phyloP scores from a whole-genome alignment of 2,113 vertebrate species.

The Syngnathus scovelli region DNA sequence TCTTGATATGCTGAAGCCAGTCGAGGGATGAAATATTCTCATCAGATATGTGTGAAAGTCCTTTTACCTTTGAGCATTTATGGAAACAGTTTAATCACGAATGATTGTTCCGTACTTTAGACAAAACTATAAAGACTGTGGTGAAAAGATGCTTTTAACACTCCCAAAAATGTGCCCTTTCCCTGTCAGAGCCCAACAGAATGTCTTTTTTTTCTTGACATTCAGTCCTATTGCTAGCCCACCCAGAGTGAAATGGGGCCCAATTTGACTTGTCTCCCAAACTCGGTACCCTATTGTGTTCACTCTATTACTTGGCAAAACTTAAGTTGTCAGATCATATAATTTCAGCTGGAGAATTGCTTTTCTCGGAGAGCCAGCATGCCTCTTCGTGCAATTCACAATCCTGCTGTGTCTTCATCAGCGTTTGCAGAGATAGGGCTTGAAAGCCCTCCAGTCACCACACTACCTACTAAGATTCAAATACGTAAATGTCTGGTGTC shows the following conservation, averaged over 20 bases:
- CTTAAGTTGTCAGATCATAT: background rate
- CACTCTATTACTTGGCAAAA: conserved; percentile 1
- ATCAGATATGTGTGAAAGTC: background rate
- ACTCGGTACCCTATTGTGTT: background rate
- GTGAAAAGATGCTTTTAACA: background rate
- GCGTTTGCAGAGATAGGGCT: background rate
- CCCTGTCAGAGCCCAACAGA: background rate
- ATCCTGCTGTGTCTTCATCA: conserved; percentile 2
- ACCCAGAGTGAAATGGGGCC: background rate
- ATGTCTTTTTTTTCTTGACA: background rate
- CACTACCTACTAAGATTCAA: background rate
- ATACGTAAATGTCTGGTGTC: background rate
- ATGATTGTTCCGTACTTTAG: background rate
- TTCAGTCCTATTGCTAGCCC: background rate
- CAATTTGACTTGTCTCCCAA: background rate
- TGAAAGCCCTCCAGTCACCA: background rate
- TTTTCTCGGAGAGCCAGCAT: background rate
- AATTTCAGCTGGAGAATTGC: background rate
- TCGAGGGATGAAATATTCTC: too few relatives aligned
- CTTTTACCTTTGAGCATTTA: background rate
- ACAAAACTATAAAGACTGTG: background rate
- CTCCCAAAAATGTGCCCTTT: background rate
- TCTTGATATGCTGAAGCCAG: too few relatives aligned
- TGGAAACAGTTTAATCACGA: background rate
- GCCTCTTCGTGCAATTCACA: background rate